These are phyloP conservation scores for Drosophila ficusphila DNA, from an alignment of 1,140 invertebrate genomes.

Conservation along the genomic window DNA sequence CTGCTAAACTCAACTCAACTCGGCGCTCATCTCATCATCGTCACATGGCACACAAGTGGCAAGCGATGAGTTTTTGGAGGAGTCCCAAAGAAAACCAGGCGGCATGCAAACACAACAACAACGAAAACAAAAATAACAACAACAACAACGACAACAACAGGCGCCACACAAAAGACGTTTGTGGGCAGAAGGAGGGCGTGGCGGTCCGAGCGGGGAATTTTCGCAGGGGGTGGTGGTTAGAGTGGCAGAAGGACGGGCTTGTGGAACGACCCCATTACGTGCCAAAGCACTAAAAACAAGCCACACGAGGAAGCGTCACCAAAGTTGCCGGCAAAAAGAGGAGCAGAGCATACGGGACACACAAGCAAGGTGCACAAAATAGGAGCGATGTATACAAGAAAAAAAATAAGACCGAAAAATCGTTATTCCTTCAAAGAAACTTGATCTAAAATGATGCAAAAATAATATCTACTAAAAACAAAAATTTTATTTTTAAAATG, in stretches of 20 bases:
- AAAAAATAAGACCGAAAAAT: no score
- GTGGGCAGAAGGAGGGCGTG: conserved; percentile 26
- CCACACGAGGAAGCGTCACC: conserved; percentile 61
- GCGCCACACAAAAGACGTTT: conserved; percentile 62
- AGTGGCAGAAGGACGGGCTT: conserved; percentile 19
- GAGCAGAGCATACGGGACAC: not conserved
- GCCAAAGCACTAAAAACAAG: conserved; percentile 80
- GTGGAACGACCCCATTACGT: conserved; percentile 74
- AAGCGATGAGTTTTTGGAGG: conserved; percentile 41
- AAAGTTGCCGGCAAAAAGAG: conserved; percentile 3
- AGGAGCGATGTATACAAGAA: not conserved
- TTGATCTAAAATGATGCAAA: not conserved
- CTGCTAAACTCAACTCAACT: conserved; percentile 44
- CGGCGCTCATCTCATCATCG: conserved; percentile 54
- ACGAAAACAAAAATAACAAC: conserved; percentile 16
- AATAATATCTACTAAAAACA: not conserved
- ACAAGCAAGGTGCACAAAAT: not conserved
- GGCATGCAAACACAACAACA: conserved; percentile 40
- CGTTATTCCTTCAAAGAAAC: no score
- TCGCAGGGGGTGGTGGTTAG: conserved; percentile 4
- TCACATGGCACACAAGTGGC: conserved; percentile 65
- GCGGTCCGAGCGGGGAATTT: not conserved
- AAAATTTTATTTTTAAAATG: not conserved
- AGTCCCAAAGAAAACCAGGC: conserved; percentile 48
- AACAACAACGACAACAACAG: conserved; percentile 29